Base-by-base conservation (phyloP, 2,797 vertebrate species). In the Mormyrops boulengeri region DNA sequence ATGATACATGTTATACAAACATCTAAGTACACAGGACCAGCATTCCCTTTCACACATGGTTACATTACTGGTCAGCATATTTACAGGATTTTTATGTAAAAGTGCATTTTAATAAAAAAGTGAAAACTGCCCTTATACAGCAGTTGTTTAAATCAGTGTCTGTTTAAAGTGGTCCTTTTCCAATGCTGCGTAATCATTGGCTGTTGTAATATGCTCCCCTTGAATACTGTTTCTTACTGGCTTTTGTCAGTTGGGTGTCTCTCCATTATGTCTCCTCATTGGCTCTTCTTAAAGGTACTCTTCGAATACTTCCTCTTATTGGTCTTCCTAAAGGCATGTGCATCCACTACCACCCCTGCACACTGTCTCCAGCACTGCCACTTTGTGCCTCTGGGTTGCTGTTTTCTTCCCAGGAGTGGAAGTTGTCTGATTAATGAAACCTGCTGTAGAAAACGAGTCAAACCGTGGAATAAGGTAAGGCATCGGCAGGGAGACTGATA, bases 381-480 rank as follows among this genome's bases (percentile, higher is more conserved):
- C 53, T 87, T 57, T 41, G 12, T 87, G 17, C 52, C 57, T 53
- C 86, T 41, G 53, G 52, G 53, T n/a, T 87, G 86, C 86, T 19
- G 17, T 38, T 86, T 53, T 94, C 92, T 95, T 90, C 95, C 95
- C 55, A 96, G 93, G 22, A 96, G 30, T 55, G 53, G 53, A 60
- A 41, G 86, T 87, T 60, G 34, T 38, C 53, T 57, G 53, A 34
- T 41, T 41, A 62, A 38, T 44, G 53, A 30, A 87, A 62, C 34
- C 86, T 41, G 86, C 52, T 41, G 38, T 60, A 62, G 38, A 60
- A 44, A 87, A 87, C 30, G 57, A 3, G 30, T 44, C 86, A 60
- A 57, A 87, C 52, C 52, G 38, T 62, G 53, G 34, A 57, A 52
- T 26, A 30, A 62, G 19, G 2, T 11, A 38, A 57, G 34, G 85